phyloP scores from a whole-genome alignment of 2,888 invertebrate species.

The Nomada lathburiana region DNA sequence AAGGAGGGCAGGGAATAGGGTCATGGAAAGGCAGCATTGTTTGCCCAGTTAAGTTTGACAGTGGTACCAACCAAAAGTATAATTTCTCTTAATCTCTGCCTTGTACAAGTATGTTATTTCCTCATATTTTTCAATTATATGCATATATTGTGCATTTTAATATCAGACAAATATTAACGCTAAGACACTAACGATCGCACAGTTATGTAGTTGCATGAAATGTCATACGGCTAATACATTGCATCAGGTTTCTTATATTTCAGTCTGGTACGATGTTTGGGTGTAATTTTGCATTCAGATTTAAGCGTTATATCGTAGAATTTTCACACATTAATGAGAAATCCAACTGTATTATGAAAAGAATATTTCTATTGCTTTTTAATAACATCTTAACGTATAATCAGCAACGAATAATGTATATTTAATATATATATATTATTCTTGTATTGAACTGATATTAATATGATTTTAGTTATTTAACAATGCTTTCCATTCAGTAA shows the following conservation, averaged over 20 bases:
- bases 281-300: not conserved
- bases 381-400: too few species aligned
- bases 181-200: not conserved
- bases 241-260: not conserved
- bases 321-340: not conserved
- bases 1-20: constrained; percentile 64
- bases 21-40: constrained; percentile 65
- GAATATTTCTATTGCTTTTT: too few species aligned
- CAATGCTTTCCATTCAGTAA: too few species aligned
- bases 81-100: constrained; percentile 40
- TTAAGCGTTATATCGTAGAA: not conserved
- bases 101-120: constrained; percentile 53
- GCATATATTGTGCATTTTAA: not conserved
- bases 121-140: constrained; percentile 19
- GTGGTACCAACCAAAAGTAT: constrained; percentile 63
- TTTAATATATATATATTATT: not conserved
- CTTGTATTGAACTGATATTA: not conserved
- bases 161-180: not conserved
- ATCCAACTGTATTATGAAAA: not conserved
- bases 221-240: not conserved
- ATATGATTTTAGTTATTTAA: too few species aligned
- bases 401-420: not conserved
- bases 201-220: not conserved
- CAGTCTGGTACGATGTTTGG: not conserved
- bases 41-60: constrained; percentile 65